phyloP scores from a whole-genome alignment of 37 sponge, comb jelly and placozoan genomes.

The Aphrocallistes beatrix region DNA sequence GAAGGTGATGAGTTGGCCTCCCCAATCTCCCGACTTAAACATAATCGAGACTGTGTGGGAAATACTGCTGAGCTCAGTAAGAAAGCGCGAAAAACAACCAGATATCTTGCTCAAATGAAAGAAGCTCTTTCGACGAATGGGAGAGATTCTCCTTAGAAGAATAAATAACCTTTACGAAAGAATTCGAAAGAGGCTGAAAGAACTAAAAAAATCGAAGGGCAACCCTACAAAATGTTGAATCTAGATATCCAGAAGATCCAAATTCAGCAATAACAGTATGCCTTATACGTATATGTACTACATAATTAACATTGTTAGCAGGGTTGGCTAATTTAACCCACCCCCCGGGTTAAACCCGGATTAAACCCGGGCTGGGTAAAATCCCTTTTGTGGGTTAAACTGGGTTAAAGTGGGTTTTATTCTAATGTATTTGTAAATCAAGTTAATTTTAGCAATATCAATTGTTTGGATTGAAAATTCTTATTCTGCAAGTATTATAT shows the following conservation, averaged over 20 bases:
- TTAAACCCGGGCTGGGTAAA: too few species aligned
- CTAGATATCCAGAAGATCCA: neutral
- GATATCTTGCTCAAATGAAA: neutral
- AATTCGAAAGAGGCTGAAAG: neutral
- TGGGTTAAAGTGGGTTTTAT: too few species aligned
- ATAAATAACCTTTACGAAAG: neutral
- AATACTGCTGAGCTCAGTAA: neutral
- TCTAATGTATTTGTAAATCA: too few species aligned
- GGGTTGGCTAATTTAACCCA: too few species aligned
- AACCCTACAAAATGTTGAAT: neutral
- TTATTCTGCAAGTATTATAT: too few species aligned
- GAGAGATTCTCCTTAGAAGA: neutral
- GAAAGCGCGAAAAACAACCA: neutral
- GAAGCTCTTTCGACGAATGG: neutral
- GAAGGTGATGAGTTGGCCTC: neutral
- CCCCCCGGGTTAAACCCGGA: too few species aligned
- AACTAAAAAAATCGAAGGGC: neutral
- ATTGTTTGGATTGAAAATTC: too few species aligned
- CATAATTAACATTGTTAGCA: too few species aligned
- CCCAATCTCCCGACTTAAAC: neutral
- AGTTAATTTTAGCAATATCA: too few species aligned
- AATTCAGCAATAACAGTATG: too few species aligned
- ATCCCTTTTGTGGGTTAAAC: too few species aligned
- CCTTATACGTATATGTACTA: too few species aligned
- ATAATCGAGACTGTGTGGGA: neutral